Evolutionary conservation across 2,888 invertebrate genomes (phyloP), one percentile per base, ranked within the genome.

Genomic region (Drosophila nr. fundita): DNA sequence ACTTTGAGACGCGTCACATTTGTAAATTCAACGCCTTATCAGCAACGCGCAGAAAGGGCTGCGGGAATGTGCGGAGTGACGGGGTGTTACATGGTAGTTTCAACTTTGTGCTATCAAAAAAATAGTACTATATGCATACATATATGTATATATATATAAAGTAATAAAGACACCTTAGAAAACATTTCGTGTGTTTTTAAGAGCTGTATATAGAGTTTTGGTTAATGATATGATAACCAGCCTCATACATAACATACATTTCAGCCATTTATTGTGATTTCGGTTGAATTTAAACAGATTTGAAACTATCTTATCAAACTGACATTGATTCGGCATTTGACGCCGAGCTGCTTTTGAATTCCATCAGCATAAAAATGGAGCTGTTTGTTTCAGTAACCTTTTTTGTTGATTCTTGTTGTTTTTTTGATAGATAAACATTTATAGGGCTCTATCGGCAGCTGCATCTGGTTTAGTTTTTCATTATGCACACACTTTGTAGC

Each of bases 341-440:
- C 3, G 30, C 10, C 8, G 7, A 24, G 11, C 34, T 18, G 3
- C 1, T 34, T 53, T 18, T 18, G 2, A 15, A n/a, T 7, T 18
- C 13, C 7, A 24, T 45, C 45, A 45, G 8, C 24, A 24, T 45
- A 24, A 4, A 24, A 45, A 36, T 24, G 6, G 36, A 27, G n/a
- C 27, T 36, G 34, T 54, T 38, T 18, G 29, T 42, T 59, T 40
- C 27, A 40, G 40, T 45, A 42, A 24, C 29, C 36, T 61, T 52
- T 48, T 21, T 24, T 32, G 15, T 48, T 29, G 30, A 18, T 54
- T 57, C 30, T 27, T 48, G 45, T 52, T 54, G 55, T 71, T 70
- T 64, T 80, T 36, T 54, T 72, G 24, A 40, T 70, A 78, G 89
- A 90, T 90, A 89, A 80, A 83, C 81, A 75, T 74, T 86, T 76